phyloP scores from a whole-genome alignment of 2,888 invertebrate genomes.

The Octonoba sinensis region DNA sequence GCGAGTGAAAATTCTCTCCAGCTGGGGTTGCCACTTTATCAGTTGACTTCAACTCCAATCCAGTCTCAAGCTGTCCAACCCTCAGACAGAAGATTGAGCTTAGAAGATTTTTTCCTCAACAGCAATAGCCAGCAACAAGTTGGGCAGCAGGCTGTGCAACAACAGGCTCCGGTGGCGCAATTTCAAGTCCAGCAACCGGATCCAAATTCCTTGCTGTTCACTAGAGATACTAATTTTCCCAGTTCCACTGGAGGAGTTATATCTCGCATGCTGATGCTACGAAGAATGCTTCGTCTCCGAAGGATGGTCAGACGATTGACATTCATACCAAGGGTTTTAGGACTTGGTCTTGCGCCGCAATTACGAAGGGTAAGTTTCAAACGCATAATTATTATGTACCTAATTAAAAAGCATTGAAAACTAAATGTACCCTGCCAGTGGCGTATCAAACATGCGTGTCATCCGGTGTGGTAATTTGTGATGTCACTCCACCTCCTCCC shows the following conservation, averaged over 20 bases:
- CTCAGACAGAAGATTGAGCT: constrained; percentile 29
- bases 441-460: no score
- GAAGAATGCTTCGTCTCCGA: constrained; percentile 37
- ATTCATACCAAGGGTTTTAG: constrained; percentile 23
- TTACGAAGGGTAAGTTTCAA: constrained; percentile 31
- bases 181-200: constrained; percentile 36
- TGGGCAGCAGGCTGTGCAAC: neutral
- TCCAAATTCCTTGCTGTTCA: constrained; percentile 23
- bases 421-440: no score
- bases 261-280: constrained; percentile 26
- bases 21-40: no score
- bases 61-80: neutral
- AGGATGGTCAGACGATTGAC: constrained; percentile 32
- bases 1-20: neutral
- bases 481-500: no score
- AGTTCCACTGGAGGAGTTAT: constrained; percentile 25
- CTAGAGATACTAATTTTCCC: constrained; percentile 35
- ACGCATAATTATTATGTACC: no score
- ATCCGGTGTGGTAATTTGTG: no score
- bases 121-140: constrained; percentile 22
- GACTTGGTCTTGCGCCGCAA: constrained; percentile 22
- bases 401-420: no score
- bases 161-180: neutral
- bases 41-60: neutral
- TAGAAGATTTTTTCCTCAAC: constrained; percentile 56